Conservation (phyloP, 2,113 vertebrate species). For the Orthonyx spaldingii region DNA sequence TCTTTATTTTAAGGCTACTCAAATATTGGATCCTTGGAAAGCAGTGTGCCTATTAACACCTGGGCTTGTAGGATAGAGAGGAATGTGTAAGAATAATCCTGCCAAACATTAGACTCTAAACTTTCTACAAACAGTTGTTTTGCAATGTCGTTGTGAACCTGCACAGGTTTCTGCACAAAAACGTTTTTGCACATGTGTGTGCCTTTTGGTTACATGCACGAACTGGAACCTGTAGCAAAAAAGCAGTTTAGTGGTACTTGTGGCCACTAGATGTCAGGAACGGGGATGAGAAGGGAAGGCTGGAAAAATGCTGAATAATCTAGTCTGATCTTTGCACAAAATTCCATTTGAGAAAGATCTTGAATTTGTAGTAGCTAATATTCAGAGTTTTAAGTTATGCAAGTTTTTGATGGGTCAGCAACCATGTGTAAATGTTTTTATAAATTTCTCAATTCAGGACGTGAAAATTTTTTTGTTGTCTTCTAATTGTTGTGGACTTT, state of each 20-base stretch:
- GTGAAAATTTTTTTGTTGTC: constrained; percentile 65
- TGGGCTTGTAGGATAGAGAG: constrained; percentile 53
- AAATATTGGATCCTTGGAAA: constrained; percentile 55
- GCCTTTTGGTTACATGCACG: constrained; percentile 64
- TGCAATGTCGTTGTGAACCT: constrained; percentile 55
- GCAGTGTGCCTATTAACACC: constrained; percentile 49
- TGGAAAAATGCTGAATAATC: not conserved
- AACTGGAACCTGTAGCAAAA: constrained; percentile 5
- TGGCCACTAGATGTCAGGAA: constrained; percentile 47
- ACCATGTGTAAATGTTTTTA: constrained; percentile 73
- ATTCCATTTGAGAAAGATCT: constrained; percentile 41
- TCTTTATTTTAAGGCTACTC: constrained; percentile 61
- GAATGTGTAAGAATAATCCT: constrained; percentile 48
- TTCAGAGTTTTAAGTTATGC: constrained; percentile 63
- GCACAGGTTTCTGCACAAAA: constrained; percentile 60
- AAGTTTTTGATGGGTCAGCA: constrained; percentile 70
- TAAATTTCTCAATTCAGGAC: constrained; percentile 71
- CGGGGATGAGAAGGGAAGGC: not conserved
- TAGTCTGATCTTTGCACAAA: constrained; percentile 63
- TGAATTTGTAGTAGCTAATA: constrained; percentile 59
- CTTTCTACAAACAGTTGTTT: constrained; percentile 36
- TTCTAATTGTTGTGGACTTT: constrained; percentile 69
- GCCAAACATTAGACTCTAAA: constrained; percentile 21
- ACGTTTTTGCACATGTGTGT: constrained; percentile 44
- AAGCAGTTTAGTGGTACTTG: constrained; percentile 44